phyloP scores from a whole-genome alignment of 2,888 invertebrate genomes.

The Diaperis boleti region DNA sequence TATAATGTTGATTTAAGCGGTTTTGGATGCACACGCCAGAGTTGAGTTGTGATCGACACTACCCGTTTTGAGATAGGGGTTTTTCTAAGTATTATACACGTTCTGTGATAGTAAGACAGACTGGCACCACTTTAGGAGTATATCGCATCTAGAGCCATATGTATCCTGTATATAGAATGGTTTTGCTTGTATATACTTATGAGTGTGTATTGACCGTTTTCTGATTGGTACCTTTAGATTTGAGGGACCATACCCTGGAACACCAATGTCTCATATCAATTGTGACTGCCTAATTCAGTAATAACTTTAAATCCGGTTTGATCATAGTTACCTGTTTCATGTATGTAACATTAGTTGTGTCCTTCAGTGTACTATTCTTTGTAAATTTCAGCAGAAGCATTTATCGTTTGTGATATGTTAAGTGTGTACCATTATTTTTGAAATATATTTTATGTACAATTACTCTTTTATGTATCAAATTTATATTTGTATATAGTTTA shows the following conservation, averaged over 20 bases:
- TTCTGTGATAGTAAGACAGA: slow-evolving; percentile 65
- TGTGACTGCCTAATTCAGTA: slow-evolving; percentile 46
- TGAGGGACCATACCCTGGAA: slow-evolving; percentile 49
- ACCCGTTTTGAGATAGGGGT: slow-evolving; percentile 21
- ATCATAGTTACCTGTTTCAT: slow-evolving; percentile 38
- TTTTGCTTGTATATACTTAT: slow-evolving; percentile 30
- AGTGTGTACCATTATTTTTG: slow-evolving; percentile 43
- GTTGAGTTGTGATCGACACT: slow-evolving; percentile 30
- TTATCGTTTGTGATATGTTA: slow-evolving; percentile 41
- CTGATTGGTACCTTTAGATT: slow-evolving; percentile 45
- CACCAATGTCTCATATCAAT: slow-evolving; percentile 52
- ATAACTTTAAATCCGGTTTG: slow-evolving; percentile 33
- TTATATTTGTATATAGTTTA: slow-evolving; percentile 55
- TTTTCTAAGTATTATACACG: slow-evolving; percentile 55
- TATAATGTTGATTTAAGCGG: slow-evolving; percentile 12
- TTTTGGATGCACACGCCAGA: slow-evolving; percentile 16
- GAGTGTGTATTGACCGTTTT: slow-evolving; percentile 31
- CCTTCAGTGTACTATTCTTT: slow-evolving; percentile 24
- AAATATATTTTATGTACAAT: slow-evolving; percentile 44
- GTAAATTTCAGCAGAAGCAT: slow-evolving; percentile 22
- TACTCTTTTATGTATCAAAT: slow-evolving; percentile 44
- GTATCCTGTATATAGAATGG: slow-evolving; percentile 31
- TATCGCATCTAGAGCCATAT: slow-evolving; percentile 51
- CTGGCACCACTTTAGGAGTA: slow-evolving; percentile 60
- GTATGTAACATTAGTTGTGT: slow-evolving; percentile 37